Evolutionary conservation across 2,113 vertebrate species (phyloP).

Genomic region (Elanoides forficatus): DNA sequence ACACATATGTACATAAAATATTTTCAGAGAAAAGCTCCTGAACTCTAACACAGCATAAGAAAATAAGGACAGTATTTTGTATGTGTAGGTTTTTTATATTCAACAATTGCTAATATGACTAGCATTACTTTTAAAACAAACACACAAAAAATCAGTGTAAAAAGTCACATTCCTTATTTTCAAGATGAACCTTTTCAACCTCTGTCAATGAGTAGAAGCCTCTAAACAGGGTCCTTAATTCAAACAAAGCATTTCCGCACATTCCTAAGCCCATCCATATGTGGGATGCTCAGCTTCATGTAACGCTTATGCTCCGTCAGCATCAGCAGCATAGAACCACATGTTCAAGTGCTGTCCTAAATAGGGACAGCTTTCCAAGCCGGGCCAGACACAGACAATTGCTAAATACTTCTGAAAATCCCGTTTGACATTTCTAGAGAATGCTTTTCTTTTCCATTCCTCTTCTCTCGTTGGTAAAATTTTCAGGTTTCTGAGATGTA

Average conservation of each 20-base stretch:
- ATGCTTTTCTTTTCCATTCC: not conserved
- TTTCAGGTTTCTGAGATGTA: not conserved
- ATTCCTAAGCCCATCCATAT: not conserved
- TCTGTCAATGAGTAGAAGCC: not conserved
- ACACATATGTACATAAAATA: not conserved
- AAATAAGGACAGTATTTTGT: not conserved
- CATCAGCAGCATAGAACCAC: not conserved
- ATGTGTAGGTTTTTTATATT: fast-evolving
- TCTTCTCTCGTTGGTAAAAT: not conserved
- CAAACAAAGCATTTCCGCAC: not conserved
- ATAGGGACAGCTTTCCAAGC: not conserved
- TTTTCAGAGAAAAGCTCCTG: not conserved
- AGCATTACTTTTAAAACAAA: not conserved
- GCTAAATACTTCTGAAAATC: not conserved
- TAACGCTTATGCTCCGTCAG: not conserved
- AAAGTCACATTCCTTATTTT: not conserved
- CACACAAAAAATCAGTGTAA: not conserved
- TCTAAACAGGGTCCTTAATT: not conserved
- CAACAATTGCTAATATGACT: not conserved
- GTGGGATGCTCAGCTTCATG: not conserved
- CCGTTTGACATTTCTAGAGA: not conserved
- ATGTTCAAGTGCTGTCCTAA: not conserved
- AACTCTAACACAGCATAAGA: not conserved
- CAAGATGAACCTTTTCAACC: not conserved
- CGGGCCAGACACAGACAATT: not conserved